Percentiles rank a stretch among this genome's conserved stretches.
Evolutionary conservation across 2,113 vertebrate species (phyloP).

Genomic region (Mesitornis unicolor): DNA sequence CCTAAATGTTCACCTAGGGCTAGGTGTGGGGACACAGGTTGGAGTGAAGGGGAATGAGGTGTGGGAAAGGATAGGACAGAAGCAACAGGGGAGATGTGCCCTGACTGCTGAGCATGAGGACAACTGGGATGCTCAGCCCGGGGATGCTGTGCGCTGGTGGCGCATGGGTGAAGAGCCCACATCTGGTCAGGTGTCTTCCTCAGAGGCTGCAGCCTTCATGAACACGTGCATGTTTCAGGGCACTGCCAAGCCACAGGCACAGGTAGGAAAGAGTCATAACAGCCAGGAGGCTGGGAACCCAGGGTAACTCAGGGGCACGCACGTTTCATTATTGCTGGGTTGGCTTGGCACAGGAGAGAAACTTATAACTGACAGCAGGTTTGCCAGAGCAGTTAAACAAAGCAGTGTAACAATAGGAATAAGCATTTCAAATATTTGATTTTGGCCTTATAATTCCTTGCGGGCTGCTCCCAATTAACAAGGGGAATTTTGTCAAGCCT

Average conservation of each 20-base stretch:
- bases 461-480: constrained; percentile 11
- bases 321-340: background rate
- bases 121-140: background rate
- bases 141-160: fast-evolving
- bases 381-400: constrained; percentile 6
- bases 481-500: constrained; percentile 3
- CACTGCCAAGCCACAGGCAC: background rate
- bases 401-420: constrained; percentile 5
- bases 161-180: background rate
- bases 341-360: background rate
- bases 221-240: background rate
- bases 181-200: background rate
- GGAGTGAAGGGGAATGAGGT: background rate
- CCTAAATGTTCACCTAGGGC: background rate
- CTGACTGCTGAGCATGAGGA: fast-evolving
- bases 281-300: background rate
- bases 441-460: constrained; percentile 36
- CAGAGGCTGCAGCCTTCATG: background rate
- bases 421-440: constrained; percentile 53
- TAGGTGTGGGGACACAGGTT: background rate
- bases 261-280: background rate
- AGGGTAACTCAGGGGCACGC: background rate
- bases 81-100: background rate
- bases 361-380: background rate
- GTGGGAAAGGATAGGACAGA: background rate